phyloP scores from a whole-genome alignment of 2,797 vertebrate species.

The Argentina silus region DNA sequence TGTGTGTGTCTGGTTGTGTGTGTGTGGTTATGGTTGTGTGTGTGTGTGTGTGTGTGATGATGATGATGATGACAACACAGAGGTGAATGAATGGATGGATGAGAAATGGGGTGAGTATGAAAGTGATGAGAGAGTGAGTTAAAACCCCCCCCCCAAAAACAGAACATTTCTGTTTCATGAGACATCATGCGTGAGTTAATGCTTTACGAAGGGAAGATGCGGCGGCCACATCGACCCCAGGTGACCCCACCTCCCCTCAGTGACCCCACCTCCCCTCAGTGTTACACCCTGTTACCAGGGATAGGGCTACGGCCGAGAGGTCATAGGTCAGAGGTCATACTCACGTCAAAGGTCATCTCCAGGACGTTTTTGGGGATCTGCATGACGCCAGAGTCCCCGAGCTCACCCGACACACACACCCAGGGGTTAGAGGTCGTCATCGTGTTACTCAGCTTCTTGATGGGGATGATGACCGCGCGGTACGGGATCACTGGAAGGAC shows the following conservation, averaged over 20 bases:
- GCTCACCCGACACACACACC: slow-evolving; percentile 92
- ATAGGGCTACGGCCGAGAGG: background rate
- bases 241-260: background rate
- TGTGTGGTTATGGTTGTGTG: no score
- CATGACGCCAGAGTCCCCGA: slow-evolving; percentile 90
- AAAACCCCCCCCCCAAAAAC: no score
- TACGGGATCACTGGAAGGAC: slow-evolving; percentile 88
- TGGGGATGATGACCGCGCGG: slow-evolving; percentile 90
- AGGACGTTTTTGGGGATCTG: slow-evolving; percentile 93
- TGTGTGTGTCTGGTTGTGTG: no score
- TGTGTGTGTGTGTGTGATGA: background rate
- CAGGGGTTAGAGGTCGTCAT: slow-evolving; percentile 95
- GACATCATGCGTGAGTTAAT: background rate
- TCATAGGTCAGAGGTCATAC: slow-evolving; percentile 41
- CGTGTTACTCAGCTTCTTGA: slow-evolving; percentile 91
- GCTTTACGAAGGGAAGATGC: background rate
- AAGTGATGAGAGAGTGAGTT: background rate
- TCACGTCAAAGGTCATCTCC: slow-evolving; percentile 95
- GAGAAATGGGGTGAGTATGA: background rate
- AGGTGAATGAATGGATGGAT: background rate
- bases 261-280: background rate
- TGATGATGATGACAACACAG: background rate
- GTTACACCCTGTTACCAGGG: background rate
- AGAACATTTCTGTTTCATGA: background rate
- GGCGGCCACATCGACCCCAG: background rate